phyloP scores from a whole-genome alignment of 92 coral and sea anemone species.

The Muricea muricata region DNA sequence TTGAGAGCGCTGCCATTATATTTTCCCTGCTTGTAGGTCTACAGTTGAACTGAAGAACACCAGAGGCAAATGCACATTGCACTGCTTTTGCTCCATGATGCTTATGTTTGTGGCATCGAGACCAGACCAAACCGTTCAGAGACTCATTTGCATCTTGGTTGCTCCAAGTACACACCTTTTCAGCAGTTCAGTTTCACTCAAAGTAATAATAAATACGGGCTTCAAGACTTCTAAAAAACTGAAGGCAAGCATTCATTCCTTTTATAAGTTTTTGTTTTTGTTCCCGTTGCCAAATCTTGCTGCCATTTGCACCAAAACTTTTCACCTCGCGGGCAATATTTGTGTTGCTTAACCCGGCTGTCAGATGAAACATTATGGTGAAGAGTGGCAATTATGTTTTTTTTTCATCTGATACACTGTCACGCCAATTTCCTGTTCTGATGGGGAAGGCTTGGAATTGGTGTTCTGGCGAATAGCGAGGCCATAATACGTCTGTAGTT shows the following conservation, averaged over 20 bases:
- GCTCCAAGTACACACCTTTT: constrained; percentile 56
- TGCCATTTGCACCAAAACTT: constrained; percentile 63
- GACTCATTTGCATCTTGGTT: constrained; percentile 50
- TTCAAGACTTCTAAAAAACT: constrained; percentile 49
- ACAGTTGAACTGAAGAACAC: too few relatives aligned
- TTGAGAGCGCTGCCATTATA: constrained; percentile 17
- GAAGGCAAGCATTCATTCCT: constrained; percentile 53
- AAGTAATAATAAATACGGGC: too few relatives aligned
- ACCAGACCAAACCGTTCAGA: constrained; percentile 46
- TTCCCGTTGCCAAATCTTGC: constrained; percentile 49
- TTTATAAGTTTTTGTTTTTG: constrained; percentile 43
- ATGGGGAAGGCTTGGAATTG: constrained; percentile 45
- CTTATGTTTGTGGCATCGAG: constrained; percentile 44
- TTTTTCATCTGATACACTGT: constrained; percentile 51
- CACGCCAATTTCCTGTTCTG: constrained; percentile 21
- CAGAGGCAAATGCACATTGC: too few relatives aligned
- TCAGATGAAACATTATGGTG: constrained; percentile 32
- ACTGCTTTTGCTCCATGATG: too few relatives aligned
- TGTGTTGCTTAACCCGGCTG: constrained; percentile 61
- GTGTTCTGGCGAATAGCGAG: constrained; percentile 63
- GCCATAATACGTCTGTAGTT: too few relatives aligned
- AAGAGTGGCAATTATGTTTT: constrained; percentile 49
- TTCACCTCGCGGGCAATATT: constrained; percentile 60
- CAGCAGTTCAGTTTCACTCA: constrained; percentile 56
- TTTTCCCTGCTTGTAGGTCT: constrained; percentile 54